Evolutionary conservation across 2,888 invertebrate species (phyloP).

Genomic region (Agrochola lota): DNA sequence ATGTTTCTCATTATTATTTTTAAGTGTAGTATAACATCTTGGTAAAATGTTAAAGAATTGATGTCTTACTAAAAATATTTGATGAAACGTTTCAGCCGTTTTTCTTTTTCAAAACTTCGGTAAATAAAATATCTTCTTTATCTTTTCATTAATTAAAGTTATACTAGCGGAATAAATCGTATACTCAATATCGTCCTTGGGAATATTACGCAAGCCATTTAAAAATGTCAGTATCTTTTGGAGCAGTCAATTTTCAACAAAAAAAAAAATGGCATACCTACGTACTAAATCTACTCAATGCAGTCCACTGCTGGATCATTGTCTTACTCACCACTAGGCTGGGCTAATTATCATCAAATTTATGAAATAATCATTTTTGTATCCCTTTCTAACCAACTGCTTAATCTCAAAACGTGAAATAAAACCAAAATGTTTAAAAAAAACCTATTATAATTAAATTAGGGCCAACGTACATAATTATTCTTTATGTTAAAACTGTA

Average conservation of each 20-base stretch:
- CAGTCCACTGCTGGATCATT: background rate
- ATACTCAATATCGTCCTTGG: background rate
- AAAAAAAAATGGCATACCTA: background rate
- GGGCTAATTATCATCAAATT: background rate
- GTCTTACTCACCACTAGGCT: background rate
- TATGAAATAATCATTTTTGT: background rate
- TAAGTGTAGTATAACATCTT: conserved; percentile 40
- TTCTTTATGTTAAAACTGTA: background rate
- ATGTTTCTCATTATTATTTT: conserved; percentile 44
- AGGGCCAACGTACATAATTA: conserved; percentile 10
- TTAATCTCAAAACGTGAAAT: conserved; percentile 4
- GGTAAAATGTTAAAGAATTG: conserved; percentile 4
- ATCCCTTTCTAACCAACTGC: conserved; percentile 13
- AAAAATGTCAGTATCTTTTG: background rate
- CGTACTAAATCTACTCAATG: background rate
- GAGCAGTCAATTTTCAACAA: background rate
- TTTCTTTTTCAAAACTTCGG: background rate
- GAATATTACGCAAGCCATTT: background rate
- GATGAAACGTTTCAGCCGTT: conserved; percentile 5
- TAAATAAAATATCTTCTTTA: background rate
- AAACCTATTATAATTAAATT: background rate
- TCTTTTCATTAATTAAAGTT: background rate
- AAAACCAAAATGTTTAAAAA: conserved; percentile 23
- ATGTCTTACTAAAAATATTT: conserved; percentile 33
- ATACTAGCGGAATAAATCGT: background rate